phyloP scores from a whole-genome alignment of 2,797 vertebrate species.

The Lutjanus argentimaculatus region DNA sequence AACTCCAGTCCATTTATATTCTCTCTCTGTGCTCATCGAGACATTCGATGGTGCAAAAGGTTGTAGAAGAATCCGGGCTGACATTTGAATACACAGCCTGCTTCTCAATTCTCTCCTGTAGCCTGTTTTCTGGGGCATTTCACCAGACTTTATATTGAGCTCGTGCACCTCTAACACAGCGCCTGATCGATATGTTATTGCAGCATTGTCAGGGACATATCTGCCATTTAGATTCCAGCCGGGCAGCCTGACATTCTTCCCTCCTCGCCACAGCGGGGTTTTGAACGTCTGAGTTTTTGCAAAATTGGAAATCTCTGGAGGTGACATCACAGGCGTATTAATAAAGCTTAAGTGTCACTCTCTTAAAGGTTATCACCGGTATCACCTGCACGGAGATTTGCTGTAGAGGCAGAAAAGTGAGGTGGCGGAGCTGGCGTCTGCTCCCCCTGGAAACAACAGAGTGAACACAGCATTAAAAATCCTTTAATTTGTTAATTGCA shows the following conservation, averaged over 20 bases:
- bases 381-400: slow-evolving; percentile 60
- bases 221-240: slow-evolving; percentile 77
- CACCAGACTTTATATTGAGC: slow-evolving; percentile 72
- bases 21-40: slow-evolving; percentile 45
- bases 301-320: slow-evolving; percentile 59
- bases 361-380: slow-evolving; percentile 67
- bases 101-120: slow-evolving; percentile 58
- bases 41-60: slow-evolving; percentile 56
- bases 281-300: not conserved
- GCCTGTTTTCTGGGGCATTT: slow-evolving; percentile 56
- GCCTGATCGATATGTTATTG: slow-evolving; percentile 81
- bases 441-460: slow-evolving; percentile 54
- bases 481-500: slow-evolving; percentile 81
- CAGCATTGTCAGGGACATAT: slow-evolving; percentile 77
- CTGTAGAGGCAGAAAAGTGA: slow-evolving; percentile 49
- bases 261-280: slow-evolving; percentile 8
- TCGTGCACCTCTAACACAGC: slow-evolving; percentile 64
- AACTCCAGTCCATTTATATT: slow-evolving; percentile 57
- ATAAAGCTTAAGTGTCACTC: slow-evolving; percentile 56
- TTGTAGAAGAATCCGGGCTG: slow-evolving; percentile 68
- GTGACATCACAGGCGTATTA: slow-evolving; percentile 54
- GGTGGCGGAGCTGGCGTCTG: not conserved
- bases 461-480: slow-evolving; percentile 72
- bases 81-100: slow-evolving; percentile 79
- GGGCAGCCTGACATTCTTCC: slow-evolving; percentile 44